phyloP scores from a whole-genome alignment of 1,140 invertebrate species.

The Lerema accius region DNA sequence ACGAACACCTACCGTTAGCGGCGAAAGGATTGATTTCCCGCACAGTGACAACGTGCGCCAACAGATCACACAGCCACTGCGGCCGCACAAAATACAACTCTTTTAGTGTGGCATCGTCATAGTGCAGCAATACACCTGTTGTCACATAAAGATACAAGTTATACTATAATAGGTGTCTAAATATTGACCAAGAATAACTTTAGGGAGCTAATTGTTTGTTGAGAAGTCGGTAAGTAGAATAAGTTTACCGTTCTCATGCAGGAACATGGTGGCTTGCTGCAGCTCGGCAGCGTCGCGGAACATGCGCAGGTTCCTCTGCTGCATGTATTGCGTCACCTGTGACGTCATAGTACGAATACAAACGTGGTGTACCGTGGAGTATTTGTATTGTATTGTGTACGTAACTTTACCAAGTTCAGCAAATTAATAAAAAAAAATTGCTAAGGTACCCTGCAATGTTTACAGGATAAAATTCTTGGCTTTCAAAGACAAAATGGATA shows the following conservation, averaged over 20 bases:
- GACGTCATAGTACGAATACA: too few species aligned
- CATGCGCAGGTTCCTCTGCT: constrained; percentile 84
- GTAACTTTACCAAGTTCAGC: too few species aligned
- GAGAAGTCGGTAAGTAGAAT: too few species aligned
- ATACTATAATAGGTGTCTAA: too few species aligned
- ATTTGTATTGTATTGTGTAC: too few species aligned
- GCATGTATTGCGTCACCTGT: constrained; percentile 79
- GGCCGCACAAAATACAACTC: constrained; percentile 98
- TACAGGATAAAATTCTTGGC: too few species aligned
- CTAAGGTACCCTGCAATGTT: too few species aligned
- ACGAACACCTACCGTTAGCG: constrained; percentile 84
- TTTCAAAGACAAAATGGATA: too few species aligned
- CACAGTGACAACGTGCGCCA: constrained; percentile 98
- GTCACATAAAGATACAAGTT: not conserved
- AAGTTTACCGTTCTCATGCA: constrained; percentile 99
- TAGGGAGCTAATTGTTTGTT: too few species aligned
- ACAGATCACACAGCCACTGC: constrained; percentile 99
- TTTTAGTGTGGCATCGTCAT: constrained; percentile 97
- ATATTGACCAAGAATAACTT: too few species aligned
- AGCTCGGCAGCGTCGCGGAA: constrained; percentile 95
- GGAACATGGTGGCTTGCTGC: constrained; percentile 97
- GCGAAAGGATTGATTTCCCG: constrained; percentile 98
- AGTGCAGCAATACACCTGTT: constrained; percentile 96
- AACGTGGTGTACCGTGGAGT: too few species aligned
- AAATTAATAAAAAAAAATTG: too few species aligned